Conservation (phyloP, 2,113 vertebrate species). For the Laticauda laticaudata region DNA sequence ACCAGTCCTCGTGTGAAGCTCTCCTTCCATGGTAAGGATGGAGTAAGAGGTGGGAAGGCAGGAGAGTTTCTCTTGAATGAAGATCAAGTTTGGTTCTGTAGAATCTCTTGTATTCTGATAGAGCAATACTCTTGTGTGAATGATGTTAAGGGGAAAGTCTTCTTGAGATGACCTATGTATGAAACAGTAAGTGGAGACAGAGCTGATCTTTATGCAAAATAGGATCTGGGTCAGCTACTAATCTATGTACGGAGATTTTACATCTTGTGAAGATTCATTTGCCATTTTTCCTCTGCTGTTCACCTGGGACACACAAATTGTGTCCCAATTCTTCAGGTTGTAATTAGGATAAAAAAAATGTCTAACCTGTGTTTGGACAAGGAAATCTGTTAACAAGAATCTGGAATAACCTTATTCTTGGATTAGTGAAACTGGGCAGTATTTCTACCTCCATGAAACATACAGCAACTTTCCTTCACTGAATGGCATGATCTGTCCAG, state of each 20-base stretch:
- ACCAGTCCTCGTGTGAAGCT: slow-evolving; percentile 56
- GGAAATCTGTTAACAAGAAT: neutral
- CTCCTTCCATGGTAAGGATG: slow-evolving; percentile 62
- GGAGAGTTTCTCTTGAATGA: neutral
- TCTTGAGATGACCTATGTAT: neutral
- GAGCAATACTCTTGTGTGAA: neutral
- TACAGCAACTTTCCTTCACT: neutral
- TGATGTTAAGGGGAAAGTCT: neutral
- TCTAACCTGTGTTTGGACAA: neutral
- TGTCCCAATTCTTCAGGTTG: neutral
- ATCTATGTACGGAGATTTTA: neutral
- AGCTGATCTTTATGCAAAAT: neutral
- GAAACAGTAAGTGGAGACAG: neutral
- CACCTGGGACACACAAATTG: neutral
- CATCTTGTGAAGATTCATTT: neutral
- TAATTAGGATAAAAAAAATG: neutral
- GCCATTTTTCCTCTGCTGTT: neutral
- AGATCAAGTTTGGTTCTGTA: neutral
- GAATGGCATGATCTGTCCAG: too few relatives aligned
- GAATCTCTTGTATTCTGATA: neutral
- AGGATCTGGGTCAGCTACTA: neutral
- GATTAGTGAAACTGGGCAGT: neutral
- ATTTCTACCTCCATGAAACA: neutral
- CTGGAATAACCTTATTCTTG: neutral
- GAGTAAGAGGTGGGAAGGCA: neutral